A percentile compares a stretch with the other conserved stretches of the same genome.
Evolutionary conservation across 2,113 vertebrate genomes (phyloP).

Genomic region (Callithrix jacchus): DNA sequence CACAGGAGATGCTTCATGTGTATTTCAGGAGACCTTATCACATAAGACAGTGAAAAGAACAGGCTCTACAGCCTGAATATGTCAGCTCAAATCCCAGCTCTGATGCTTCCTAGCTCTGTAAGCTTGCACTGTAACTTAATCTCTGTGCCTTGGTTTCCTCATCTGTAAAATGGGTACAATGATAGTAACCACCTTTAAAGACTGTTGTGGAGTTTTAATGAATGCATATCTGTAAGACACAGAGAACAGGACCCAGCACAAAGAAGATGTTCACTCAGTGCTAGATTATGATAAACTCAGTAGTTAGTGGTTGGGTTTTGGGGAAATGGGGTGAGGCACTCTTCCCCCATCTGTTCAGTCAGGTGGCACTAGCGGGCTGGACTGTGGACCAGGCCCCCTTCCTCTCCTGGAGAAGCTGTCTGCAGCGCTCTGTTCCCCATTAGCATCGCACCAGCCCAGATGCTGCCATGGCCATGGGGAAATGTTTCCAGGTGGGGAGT

Average conservation of each 20-base stretch:
- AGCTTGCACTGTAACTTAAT: neutral
- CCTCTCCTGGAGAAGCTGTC: neutral
- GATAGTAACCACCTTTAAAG: neutral
- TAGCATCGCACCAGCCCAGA: neutral
- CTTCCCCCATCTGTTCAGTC: neutral
- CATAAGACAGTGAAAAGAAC: neutral
- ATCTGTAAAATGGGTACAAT: neutral
- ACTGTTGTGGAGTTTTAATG: neutral
- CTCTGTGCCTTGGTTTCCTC: neutral
- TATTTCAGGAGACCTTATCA: neutral
- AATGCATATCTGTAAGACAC: neutral
- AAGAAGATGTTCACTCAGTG: neutral
- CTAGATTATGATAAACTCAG: neutral
- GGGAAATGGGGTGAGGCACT: neutral
- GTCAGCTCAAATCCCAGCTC: neutral
- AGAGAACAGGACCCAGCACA: neutral
- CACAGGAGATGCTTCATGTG: too few relatives aligned
- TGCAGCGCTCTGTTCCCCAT: neutral
- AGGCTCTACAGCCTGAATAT: neutral
- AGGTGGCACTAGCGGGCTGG: neutral
- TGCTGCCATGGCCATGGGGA: neutral
- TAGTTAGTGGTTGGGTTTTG: rapidly evolving
- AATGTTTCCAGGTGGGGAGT: neutral
- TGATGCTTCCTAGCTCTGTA: too few relatives aligned
- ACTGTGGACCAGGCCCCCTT: neutral